Base-by-base conservation (phyloP, 2,797 vertebrate genomes). In the Phrynocephalus vlangalii region DNA sequence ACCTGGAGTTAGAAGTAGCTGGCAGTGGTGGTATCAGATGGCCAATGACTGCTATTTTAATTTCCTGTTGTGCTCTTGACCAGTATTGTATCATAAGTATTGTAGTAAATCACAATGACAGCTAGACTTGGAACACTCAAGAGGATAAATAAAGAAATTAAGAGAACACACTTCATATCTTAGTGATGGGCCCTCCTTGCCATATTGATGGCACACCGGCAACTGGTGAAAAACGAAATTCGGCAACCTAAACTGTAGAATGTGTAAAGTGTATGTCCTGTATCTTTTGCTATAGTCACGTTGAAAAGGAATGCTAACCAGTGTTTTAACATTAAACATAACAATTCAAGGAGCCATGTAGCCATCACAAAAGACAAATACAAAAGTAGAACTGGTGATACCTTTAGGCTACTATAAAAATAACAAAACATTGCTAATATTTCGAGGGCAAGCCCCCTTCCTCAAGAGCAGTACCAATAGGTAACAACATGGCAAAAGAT, bases 241-340 rank as follows among this genome's bases (percentile, higher is more conserved):
- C 18, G 26, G 24, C 15, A 56, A 18, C 16, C 52, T 50, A 33
- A 13, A 28, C 79, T 75, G 20, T 63, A 63, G 60, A 63, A 20
- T 79, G 30, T 26, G 16, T 66, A 83, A 24, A 60, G 15, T 70
- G n/a, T 52, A 84, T 28, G 28, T 84, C 3, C 20, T 66, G 18
- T n/a, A 38, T 38, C 6, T 79, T 60, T 67, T 3, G 70, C 50
- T 13, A n/a, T 7, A 68, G 9, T 52, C 4, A n/a, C 20, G n/a
- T 30, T 48, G 50, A 83, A 18, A 52, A 52, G 48, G 72, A 78
- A 20, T 81, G 18, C 30, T 48, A 56, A 13, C 26, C 86, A 33
- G 48, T 85, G 6, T 82, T 22, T 44, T 91, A 90, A 88, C 30
- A 0, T 52, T 80, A 71, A 81, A 7, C 85, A 1, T 33, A 81